Evolutionary conservation across 35 echinoderm and acorn worm genomes (phyloP), one percentile per base, ranked within the genome.

Genomic region (Heliocidaris erythrogramma): DNA sequence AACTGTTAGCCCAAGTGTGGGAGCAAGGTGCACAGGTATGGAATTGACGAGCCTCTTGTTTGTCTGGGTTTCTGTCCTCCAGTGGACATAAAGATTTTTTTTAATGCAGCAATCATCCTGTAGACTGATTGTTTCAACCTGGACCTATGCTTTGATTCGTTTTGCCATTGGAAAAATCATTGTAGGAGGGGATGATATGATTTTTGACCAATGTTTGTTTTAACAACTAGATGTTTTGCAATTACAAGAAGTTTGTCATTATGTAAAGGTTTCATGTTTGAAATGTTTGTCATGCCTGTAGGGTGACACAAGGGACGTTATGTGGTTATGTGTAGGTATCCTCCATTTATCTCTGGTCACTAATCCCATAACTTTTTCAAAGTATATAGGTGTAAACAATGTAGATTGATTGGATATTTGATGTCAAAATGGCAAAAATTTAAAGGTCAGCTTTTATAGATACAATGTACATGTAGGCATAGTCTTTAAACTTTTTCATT

Each of bases 21-120:
- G 32, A 94, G 85, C 93, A 85, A 18, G 84, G 59, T 47, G 59
- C 32, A 85, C 93, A 94, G 59, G 60, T 94, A 47, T 85, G 87
- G 5, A 9, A 10, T 42, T 0, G 13, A 56, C 14, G 14, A 78
- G 65, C 65, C 65, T 78, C 4, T 78, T 0, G 65, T 78, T 21
- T 78, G 21, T 78, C 14, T 78, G 18, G 17, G 16, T 78, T n/a
- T 78, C 65, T 78, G 65, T 78, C 27, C 65, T 24, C 65, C 21
- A 7, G 27, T 78, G 7, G 27, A 78, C 3, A 27, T 1, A 21
- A 78, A 78, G 35, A 42, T 42, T n/a, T n/a, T n/a, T n/a, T n/a
- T n/a, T n/a, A 27, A 7, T 21, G 4, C 27, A 27, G 18, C 18
- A 78, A 78, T 27, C 6, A 27, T 69, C 27, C 14, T 78, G 7